phyloP scores from a whole-genome alignment of 2,888 invertebrate species.

The Heliothis peltigera region DNA sequence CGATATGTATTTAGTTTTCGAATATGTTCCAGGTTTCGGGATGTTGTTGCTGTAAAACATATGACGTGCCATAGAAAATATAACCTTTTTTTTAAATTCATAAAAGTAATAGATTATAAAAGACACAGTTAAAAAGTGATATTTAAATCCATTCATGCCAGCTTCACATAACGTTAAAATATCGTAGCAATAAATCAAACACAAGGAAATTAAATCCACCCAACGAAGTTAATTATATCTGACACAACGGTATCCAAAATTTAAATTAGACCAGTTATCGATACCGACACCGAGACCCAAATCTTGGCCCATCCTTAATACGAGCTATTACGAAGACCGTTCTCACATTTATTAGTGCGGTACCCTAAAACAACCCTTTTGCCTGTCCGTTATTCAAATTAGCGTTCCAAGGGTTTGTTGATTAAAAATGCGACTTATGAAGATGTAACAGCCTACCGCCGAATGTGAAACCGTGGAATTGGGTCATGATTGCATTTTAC shows the following conservation, averaged over 20 bases:
- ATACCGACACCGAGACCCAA: conserved; percentile 37
- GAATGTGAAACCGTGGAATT: conserved; percentile 60
- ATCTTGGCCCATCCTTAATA: conserved; percentile 41
- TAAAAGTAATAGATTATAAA: background rate
- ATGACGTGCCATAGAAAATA: background rate
- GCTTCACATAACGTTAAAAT: background rate
- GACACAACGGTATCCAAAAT: conserved; percentile 8
- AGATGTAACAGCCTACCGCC: conserved; percentile 39
- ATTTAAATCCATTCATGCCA: background rate
- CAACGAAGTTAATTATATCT: conserved; percentile 23
- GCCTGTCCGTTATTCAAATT: conserved; percentile 79
- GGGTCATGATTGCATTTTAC: conserved; percentile 38
- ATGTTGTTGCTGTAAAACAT: conserved; percentile 6
- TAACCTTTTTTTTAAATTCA: too few relatives aligned
- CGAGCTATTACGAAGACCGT: conserved; percentile 48
- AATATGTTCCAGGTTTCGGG: background rate
- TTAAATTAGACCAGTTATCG: conserved; percentile 20
- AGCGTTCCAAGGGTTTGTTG: conserved; percentile 68
- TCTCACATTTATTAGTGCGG: conserved; percentile 59
- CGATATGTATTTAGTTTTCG: conserved; percentile 16
- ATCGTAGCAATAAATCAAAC: background rate
- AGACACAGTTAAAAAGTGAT: background rate
- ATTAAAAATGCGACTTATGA: conserved; percentile 81
- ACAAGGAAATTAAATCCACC: conserved; percentile 2
- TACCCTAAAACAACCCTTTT: conserved; percentile 70